Base-by-base conservation (phyloP, 2,888 invertebrate species). In the Plebejus melissa region DNA sequence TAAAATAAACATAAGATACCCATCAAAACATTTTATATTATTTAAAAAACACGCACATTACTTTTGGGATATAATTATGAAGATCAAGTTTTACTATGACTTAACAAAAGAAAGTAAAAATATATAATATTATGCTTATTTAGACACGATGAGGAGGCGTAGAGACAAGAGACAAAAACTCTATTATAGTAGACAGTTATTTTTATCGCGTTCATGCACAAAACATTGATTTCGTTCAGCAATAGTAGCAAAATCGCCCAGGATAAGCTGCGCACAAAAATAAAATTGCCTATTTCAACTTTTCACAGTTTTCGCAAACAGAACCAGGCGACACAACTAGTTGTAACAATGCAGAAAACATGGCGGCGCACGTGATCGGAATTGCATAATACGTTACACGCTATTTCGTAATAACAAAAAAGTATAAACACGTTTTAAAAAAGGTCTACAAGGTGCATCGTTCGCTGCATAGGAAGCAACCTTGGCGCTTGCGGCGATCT, bases 401-500 rank as follows among this genome's bases (percentile, higher is more conserved):
- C 28, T 74, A 74, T 74, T 57, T 74, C 57, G 57, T 58, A 74
- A 74, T 74, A 74, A 36, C 32, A 74, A 74, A 38, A 74, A 65
- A 74, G 57, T 60, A 74, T 74, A 74, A 74, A 74, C 74, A 74
- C 74, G 74, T 74, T 74, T 11, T 58, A 58, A 74, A 74, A 74
- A 58, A 57, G 74, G 74, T 74, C 57, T 22, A 46, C 71, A 74
- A 36, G 74, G 74, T 50, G 74, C 74, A 74, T 75, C 60, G 46
- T 3, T 69, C 71, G 74, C 57, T 78, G 78, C 75, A 76, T 85
- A 88, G 91, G 91, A 90, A 90, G 88, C 87, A 89, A 88, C 90
- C 89, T 91, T 89, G 88, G 84, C 80, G 83, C 80, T 76, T 86
- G 85, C 86, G 86, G 83, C 85, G 88, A 85, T 84, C 90, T 91